phyloP scores from a whole-genome alignment of 1,140 invertebrate species.

The Neotoxoptera formosana region DNA sequence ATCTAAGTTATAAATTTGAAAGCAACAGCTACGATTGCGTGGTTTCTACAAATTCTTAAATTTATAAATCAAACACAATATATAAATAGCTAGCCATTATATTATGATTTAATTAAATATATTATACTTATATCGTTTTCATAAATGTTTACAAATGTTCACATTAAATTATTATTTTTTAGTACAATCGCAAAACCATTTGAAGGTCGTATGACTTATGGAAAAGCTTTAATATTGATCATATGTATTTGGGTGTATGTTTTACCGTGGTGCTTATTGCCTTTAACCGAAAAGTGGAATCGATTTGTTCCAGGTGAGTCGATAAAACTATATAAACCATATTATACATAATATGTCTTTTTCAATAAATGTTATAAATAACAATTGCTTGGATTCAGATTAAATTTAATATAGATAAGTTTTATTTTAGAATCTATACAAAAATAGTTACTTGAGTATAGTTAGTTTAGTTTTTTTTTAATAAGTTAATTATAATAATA shows the following conservation, averaged over 20 bases:
- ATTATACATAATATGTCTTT: too few species aligned
- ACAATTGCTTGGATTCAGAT: too few species aligned
- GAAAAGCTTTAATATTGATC: constrained; percentile 78
- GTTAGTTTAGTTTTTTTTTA: too few species aligned
- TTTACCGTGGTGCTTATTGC: constrained; percentile 80
- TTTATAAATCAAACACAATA: background rate
- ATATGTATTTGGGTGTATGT: constrained; percentile 78
- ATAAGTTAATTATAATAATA: too few species aligned
- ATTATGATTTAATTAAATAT: background rate
- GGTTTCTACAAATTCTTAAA: background rate
- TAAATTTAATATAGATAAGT: too few species aligned
- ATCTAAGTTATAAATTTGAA: background rate
- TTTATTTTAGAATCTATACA: too few species aligned
- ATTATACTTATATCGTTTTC: background rate
- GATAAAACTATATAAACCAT: background rate
- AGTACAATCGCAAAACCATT: constrained; percentile 84
- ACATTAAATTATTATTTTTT: constrained; percentile 46
- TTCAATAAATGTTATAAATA: too few species aligned
- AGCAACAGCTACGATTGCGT: background rate
- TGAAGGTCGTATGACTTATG: constrained; percentile 78
- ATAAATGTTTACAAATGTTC: background rate
- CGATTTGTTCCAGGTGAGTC: constrained; percentile 76
- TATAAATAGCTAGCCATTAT: background rate
- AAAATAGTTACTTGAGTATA: too few species aligned
- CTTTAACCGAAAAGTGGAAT: constrained; percentile 80